These are phyloP conservation scores for Machimus atricapillus DNA, from an alignment of 2,888 invertebrate species.

Conservation along the genomic window DNA sequence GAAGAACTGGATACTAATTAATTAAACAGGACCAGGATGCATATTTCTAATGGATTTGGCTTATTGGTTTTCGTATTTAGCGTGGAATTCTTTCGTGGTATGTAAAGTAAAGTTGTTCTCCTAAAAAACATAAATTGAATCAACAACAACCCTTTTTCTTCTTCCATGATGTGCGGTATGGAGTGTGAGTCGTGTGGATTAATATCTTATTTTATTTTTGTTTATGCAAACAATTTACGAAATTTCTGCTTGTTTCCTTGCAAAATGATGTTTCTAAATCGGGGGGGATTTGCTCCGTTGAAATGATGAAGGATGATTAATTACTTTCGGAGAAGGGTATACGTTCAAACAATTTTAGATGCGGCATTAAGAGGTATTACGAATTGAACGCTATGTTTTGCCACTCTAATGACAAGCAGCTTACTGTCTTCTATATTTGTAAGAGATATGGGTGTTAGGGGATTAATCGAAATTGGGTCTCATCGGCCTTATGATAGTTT, in stretches of 20 bases:
- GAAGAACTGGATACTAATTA: slow-evolving; percentile 13
- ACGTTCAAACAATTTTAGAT: background rate
- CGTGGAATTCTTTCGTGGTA: slow-evolving; percentile 22
- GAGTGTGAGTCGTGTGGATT: background rate
- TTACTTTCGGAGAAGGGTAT: background rate
- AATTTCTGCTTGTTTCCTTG: background rate
- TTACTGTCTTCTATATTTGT: background rate
- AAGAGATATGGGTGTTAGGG: background rate
- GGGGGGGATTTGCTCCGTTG: background rate
- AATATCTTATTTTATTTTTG: background rate
- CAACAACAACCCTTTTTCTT: background rate
- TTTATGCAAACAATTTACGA: background rate
- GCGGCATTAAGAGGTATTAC: background rate
- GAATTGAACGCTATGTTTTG: background rate
- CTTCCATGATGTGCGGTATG: background rate
- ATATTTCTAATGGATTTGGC: slow-evolving; percentile 29
- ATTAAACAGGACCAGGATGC: slow-evolving; percentile 19
- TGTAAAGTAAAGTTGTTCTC: background rate
- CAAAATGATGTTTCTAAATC: background rate
- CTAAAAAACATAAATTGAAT: background rate
- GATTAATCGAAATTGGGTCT: background rate
- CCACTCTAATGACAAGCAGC: background rate
- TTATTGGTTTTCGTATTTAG: slow-evolving; percentile 27
- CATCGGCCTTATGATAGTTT: background rate
- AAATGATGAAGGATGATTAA: background rate